phyloP scores from a whole-genome alignment of 2,113 vertebrate species.

The Guaruba guarouba region DNA sequence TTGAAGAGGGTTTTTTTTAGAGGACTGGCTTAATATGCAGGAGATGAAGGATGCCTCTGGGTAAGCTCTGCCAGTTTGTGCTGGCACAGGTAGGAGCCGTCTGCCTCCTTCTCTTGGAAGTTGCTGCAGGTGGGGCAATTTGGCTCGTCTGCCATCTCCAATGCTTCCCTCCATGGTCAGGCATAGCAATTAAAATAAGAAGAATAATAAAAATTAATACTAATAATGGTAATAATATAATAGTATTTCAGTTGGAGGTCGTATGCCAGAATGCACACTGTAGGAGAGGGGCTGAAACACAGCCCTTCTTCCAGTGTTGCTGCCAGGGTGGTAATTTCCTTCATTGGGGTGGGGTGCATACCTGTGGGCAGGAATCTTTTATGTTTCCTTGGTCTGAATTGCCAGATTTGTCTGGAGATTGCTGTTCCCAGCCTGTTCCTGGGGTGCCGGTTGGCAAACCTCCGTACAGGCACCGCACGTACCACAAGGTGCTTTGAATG shows the following conservation, averaged over 20 bases:
- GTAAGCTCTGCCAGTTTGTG: neutral
- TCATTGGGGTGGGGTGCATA: neutral
- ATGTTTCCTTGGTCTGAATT: constrained; percentile 17
- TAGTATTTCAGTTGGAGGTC: neutral
- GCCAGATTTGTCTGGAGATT: constrained; percentile 36
- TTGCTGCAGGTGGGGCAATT: constrained; percentile 12
- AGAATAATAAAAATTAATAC: neutral
- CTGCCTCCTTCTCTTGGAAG: neutral
- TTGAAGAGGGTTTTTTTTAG: neutral
- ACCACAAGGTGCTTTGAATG: neutral
- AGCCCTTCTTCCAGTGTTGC: neutral
- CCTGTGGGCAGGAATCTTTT: constrained; percentile 19
- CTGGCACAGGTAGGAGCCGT: neutral
- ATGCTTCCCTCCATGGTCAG: neutral
- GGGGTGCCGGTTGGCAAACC: neutral
- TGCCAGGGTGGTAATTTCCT: constrained; percentile 28
- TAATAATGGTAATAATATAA: neutral
- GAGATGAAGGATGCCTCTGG: neutral
- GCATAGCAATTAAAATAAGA: neutral
- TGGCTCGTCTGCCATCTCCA: neutral
- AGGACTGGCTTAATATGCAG: neutral
- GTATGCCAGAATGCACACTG: neutral
- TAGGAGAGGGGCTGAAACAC: neutral
- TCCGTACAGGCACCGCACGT: neutral
- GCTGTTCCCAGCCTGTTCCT: neutral